Percentiles rank a stretch among this genome's conserved stretches.
phyloP scores from a whole-genome alignment of 2,888 invertebrate genomes.

The Syritta pipiens region DNA sequence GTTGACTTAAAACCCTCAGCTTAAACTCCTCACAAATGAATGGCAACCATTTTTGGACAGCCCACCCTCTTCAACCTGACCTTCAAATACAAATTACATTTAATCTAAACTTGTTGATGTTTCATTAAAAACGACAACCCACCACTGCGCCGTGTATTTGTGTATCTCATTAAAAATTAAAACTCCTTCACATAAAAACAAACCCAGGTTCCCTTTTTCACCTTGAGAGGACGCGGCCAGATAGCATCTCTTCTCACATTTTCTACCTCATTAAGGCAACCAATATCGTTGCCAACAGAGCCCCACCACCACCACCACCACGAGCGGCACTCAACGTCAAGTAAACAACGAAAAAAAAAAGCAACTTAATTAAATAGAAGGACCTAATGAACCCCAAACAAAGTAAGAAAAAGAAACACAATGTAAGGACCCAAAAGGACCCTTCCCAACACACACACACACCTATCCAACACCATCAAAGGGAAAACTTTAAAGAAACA shows the following conservation, averaged over 20 bases:
- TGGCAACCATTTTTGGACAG: background rate
- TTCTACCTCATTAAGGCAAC: slow-evolving; percentile 31
- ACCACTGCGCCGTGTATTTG: no score
- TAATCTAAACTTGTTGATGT: slow-evolving; percentile 30
- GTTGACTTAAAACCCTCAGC: no score
- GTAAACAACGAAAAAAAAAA: slow-evolving; percentile 3
- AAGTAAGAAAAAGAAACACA: background rate
- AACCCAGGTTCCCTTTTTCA: background rate
- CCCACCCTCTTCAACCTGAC: background rate
- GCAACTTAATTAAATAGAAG: slow-evolving; percentile 49
- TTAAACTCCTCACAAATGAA: no score
- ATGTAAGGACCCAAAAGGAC: background rate
- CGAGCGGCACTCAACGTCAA: no score
- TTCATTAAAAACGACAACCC: no score
- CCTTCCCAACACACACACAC: background rate
- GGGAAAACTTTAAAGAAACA: no score
- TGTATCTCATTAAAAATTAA: slow-evolving; percentile 28
- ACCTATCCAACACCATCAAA: no score
- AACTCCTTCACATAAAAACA: background rate
- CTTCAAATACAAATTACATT: no score
- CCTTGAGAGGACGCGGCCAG: background rate
- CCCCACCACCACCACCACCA: slow-evolving; percentile 17
- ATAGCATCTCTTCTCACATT: slow-evolving; percentile 6
- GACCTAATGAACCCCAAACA: slow-evolving; percentile 43
- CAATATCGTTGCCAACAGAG: slow-evolving; percentile 36